Base-by-base conservation (phyloP, 2,797 vertebrate genomes). In the Coranthus polyacanthus region DNA sequence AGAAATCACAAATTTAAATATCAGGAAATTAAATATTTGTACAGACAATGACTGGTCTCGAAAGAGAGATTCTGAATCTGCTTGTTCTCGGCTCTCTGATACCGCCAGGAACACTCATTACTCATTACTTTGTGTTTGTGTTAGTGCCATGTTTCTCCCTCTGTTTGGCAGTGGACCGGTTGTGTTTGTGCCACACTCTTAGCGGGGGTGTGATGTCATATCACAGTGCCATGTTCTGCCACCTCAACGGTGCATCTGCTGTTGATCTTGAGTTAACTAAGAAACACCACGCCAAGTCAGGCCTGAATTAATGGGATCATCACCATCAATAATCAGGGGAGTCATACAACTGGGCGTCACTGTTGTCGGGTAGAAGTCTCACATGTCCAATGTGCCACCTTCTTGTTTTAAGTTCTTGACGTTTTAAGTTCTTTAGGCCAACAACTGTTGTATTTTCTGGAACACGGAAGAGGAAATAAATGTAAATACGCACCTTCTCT, bases 141-240 rank as follows among this genome's bases (percentile, higher is more conserved):
- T 63, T 45, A 22, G 53, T 78, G 79, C 81, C 83, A 79, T 83
- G 78, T 60, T 59, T 72, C 59, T 68, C 73, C 58, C 75, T 72
- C 80, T 50, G 55, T 67, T 88, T 91, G 88, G 87, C 84, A 76
- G 57, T 18, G 2, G 63, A 38, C 66, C n/a, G 57, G 22, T 52
- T 72, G 75, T 92, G 89, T 92, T 91, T 86, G 88, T 88, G 87
- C 89, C 87, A 88, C 81, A 41, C 86, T 81, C 92, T 66, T 88
- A 85, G 91, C 72, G 46, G 91, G 91, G 91, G 91, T 91, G 91
- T 89, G 88, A 91, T 92, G 87, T 91, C 91, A 88, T 86, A 86
- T 87, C 83, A 41, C 83, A 76, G 84, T 45, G 75, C 81, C 83
- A 72, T 52, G 77, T 78, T 87, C 80, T 82, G 79, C 77, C 47